Evolutionary conservation across 2,797 vertebrate species (phyloP).

Genomic region (Manis crassicaudata): DNA sequence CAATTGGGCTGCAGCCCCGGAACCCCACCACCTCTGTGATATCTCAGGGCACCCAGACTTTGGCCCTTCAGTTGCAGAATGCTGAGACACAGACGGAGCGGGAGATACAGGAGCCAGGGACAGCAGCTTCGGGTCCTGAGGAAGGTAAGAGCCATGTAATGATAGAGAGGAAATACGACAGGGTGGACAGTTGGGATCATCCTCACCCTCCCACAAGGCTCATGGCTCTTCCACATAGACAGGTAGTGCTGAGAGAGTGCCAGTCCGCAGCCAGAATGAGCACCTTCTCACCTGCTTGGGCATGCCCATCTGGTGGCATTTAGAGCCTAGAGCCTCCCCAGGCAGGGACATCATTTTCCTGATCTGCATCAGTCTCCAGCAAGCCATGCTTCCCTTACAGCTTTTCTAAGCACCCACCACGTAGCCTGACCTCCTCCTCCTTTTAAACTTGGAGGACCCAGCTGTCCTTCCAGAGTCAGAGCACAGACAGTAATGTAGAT

Average conservation of each 20-base stretch:
- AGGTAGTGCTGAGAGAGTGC: not conserved
- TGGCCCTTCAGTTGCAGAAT: slow-evolving; percentile 95
- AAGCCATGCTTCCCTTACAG: not conserved
- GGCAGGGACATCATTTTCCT: not conserved
- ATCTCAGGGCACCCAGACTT: slow-evolving; percentile 98
- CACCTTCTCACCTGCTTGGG: not conserved
- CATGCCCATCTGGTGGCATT: not conserved
- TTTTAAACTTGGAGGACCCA: not conserved
- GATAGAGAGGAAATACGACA: not conserved
- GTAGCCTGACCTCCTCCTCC: not conserved
- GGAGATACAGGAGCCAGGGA: slow-evolving; percentile 90
- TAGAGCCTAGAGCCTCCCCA: not conserved
- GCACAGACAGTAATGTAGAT: not conserved
- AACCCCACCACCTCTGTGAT: slow-evolving; percentile 96
- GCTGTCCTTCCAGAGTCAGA: not conserved
- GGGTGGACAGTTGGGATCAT: not conserved
- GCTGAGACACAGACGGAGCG: slow-evolving; percentile 97
- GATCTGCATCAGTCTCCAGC: not conserved
- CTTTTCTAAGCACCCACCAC: not conserved
- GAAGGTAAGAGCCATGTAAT: slow-evolving; percentile 82
- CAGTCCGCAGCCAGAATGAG: not conserved
- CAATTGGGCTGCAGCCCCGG: slow-evolving; percentile 97
- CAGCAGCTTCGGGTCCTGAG: slow-evolving; percentile 83
- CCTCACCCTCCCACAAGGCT: not conserved
- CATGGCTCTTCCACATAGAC: not conserved